A percentile compares a stretch with the other conserved stretches of the same genome.
These are phyloP conservation scores for Proisotoma minuta DNA, from an alignment of 2,888 invertebrate genomes.

Conservation along the genomic window DNA sequence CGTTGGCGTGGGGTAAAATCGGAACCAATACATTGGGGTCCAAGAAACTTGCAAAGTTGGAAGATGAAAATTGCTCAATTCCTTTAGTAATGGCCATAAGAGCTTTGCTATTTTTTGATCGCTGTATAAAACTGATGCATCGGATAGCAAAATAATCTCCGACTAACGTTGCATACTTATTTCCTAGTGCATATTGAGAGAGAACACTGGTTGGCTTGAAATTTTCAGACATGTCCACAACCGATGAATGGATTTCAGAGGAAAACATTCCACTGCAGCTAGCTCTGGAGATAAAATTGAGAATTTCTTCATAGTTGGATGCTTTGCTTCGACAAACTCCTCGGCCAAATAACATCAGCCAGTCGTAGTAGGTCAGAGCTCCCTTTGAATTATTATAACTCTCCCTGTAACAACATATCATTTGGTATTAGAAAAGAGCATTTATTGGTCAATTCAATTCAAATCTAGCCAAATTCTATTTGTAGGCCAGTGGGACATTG, in stretches of 20 bases:
- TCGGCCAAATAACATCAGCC: conserved; percentile 44
- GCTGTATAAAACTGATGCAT: conserved; percentile 40
- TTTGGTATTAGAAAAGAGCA: no score
- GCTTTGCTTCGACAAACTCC: conserved; percentile 18
- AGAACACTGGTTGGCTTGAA: conserved; percentile 12
- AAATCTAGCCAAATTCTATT: neutral
- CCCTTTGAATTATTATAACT: conserved; percentile 20
- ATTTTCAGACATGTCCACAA: conserved; percentile 38
- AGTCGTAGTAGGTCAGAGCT: conserved; percentile 40
- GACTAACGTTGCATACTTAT: conserved; percentile 44
- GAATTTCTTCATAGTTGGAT: conserved; percentile 22
- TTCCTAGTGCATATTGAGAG: conserved; percentile 38
- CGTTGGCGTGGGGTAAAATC: conserved; percentile 27
- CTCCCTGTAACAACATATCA: no score
- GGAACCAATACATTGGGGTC: conserved; percentile 34
- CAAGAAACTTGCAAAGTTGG: conserved; percentile 35
- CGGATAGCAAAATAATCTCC: conserved; percentile 47
- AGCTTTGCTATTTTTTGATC: conserved; percentile 37
- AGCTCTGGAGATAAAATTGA: conserved; percentile 36
- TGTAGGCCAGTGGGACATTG: neutral
- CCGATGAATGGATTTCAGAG: conserved; percentile 43
- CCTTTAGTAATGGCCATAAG: conserved; percentile 42
- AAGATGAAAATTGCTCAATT: conserved; percentile 44
- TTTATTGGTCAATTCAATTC: conserved; percentile 17
- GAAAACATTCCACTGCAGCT: conserved; percentile 46